A percentile compares a stretch with the other conserved stretches of the same genome.
Conservation (phyloP, 2,888 invertebrate species). For the Rhingia campestris region DNA sequence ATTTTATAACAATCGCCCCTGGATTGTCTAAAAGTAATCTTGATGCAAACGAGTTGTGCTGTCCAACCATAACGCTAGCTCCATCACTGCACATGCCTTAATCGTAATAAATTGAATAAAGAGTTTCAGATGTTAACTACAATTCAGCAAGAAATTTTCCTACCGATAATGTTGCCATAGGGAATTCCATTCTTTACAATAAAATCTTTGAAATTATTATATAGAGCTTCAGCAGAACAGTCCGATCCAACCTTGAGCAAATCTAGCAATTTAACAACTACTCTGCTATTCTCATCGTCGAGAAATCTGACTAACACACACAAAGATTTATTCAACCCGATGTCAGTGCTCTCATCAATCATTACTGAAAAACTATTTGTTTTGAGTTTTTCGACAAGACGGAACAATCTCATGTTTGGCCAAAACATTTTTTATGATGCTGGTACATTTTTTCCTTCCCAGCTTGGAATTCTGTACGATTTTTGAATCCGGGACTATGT, state of each 20-base stretch:
- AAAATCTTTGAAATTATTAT: too few relatives aligned
- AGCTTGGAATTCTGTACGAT: constrained; percentile 20
- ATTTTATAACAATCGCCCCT: background rate
- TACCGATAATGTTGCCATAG: too few relatives aligned
- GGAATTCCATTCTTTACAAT: too few relatives aligned
- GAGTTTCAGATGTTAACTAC: too few relatives aligned
- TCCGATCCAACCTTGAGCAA: too few relatives aligned
- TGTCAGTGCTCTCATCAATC: constrained; percentile 35
- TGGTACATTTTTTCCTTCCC: constrained; percentile 26
- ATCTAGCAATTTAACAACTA: too few relatives aligned
- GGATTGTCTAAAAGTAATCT: constrained; percentile 8
- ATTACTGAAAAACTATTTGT: constrained; percentile 23
- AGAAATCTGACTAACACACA: constrained; percentile 8
- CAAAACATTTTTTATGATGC: constrained; percentile 38
- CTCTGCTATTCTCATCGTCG: constrained; percentile 19
- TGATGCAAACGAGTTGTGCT: constrained; percentile 23
- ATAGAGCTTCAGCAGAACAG: too few relatives aligned
- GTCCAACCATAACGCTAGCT: constrained; percentile 8
- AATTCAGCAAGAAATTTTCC: too few relatives aligned
- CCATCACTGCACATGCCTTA: constrained; percentile 24
- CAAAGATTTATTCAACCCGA: constrained; percentile 20
- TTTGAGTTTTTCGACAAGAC: constrained; percentile 9
- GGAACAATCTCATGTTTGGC: constrained; percentile 15
- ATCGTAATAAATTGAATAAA: too few relatives aligned
- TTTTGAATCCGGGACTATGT: constrained; percentile 29